A percentile compares a stretch with the other conserved stretches of the same genome.
Evolutionary conservation across 2,797 vertebrate species (phyloP).

Genomic region (Pangasius krempfi): DNA sequence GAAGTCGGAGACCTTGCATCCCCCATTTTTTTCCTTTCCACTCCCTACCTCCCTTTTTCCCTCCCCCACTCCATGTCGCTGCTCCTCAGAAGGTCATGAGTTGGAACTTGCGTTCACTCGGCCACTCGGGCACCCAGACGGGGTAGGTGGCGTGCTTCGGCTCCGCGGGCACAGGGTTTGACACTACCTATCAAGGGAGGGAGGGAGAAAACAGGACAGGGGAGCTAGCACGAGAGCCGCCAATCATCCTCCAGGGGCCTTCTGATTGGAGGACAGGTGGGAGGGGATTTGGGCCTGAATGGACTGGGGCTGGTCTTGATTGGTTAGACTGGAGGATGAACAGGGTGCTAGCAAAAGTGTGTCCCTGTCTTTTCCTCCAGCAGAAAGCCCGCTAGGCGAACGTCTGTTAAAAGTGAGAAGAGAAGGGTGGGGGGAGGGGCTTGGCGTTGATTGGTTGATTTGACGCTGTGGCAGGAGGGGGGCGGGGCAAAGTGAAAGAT

Average conservation of each 20-base stretch:
- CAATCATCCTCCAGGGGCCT: slow-evolving; percentile 64
- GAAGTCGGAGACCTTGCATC: slow-evolving; percentile 17
- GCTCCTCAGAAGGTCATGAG: slow-evolving; percentile 87
- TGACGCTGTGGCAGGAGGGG: slow-evolving; percentile 50
- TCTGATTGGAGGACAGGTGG: slow-evolving; percentile 43
- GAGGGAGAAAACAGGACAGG: slow-evolving; percentile 83
- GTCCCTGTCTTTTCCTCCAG: slow-evolving; percentile 54
- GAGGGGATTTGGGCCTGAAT: slow-evolving; percentile 56
- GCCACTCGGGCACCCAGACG: slow-evolving; percentile 85
- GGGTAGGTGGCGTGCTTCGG: slow-evolving; percentile 86
- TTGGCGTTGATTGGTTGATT: slow-evolving; percentile 49
- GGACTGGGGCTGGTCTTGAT: slow-evolving; percentile 69
- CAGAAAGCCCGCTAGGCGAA: slow-evolving; percentile 58
- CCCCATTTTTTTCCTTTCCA: slow-evolving; percentile 58
- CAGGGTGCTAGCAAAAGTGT: slow-evolving; percentile 54
- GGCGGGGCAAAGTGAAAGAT: slow-evolving; percentile 66
- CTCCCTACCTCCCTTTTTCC: slow-evolving; percentile 55
- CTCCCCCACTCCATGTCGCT: slow-evolving; percentile 50
- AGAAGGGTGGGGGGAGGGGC: slow-evolving; percentile 44
- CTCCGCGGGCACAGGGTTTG: slow-evolving; percentile 83
- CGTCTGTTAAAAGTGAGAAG: slow-evolving; percentile 56
- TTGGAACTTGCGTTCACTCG: slow-evolving; percentile 84
- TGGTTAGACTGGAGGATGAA: slow-evolving; percentile 63
- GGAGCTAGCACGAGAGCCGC: slow-evolving; percentile 78
- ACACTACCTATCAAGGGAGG: slow-evolving; percentile 84